Conservation (phyloP, 2,797 vertebrate species). For the Lutjanus campechanus region DNA sequence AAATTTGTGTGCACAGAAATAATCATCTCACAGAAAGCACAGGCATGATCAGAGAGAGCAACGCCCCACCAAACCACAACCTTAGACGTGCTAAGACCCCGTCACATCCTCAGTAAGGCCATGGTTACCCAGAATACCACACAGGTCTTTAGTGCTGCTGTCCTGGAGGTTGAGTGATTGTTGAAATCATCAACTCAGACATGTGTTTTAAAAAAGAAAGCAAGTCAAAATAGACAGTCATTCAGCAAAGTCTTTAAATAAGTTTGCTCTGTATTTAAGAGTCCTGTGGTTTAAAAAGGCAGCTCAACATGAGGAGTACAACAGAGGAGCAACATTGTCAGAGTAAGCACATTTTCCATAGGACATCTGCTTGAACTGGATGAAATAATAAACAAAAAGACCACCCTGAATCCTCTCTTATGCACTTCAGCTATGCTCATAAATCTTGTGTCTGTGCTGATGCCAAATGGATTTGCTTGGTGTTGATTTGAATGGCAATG, state of each 20-base stretch:
- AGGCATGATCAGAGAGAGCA: too few species aligned
- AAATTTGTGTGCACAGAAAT: too few species aligned
- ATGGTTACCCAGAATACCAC: neutral
- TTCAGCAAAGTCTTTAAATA: neutral
- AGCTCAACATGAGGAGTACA: neutral
- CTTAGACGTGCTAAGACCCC: too few species aligned
- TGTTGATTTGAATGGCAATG: neutral
- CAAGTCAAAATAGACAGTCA: neutral
- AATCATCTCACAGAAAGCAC: too few species aligned
- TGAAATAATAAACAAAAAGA: neutral
- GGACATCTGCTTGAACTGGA: neutral
- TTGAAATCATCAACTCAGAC: neutral
- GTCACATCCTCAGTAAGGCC: slow-evolving; percentile 5
- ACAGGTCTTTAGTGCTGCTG: neutral
- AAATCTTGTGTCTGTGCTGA: neutral
- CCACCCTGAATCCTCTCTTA: neutral
- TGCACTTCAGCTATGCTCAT: neutral
- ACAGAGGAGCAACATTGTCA: neutral
- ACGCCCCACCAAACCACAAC: too few species aligned
- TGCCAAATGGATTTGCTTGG: neutral
- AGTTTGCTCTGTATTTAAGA: too few species aligned
- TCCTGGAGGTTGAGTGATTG: neutral
- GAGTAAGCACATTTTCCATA: too few species aligned
- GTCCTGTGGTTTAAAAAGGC: neutral
- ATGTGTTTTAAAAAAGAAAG: too few species aligned